phyloP scores from a whole-genome alignment of 2,797 vertebrate genomes.

The Rhinogobio ventralis region DNA sequence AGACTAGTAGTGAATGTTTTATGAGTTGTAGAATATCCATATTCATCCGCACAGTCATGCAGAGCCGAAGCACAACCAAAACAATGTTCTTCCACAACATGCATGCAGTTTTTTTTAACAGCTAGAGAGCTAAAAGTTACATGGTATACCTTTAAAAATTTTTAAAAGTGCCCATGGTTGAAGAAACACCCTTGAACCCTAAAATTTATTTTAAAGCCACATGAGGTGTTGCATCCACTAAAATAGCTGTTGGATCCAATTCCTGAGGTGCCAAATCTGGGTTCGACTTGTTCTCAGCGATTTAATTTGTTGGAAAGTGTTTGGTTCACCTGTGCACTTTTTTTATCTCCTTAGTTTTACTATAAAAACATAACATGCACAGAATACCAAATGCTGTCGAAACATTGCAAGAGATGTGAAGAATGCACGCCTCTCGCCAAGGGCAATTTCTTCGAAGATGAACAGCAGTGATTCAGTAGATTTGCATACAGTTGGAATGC shows the following conservation, averaged over 20 bases:
- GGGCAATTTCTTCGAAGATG: background rate
- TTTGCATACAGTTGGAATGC: background rate
- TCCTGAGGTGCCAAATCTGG: background rate
- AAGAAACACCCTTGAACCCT: background rate
- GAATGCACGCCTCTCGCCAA: background rate
- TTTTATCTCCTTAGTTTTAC: background rate
- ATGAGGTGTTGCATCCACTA: background rate
- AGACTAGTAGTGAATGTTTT: background rate
- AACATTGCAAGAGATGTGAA: background rate
- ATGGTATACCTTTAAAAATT: background rate
- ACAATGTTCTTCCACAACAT: too few relatives aligned
- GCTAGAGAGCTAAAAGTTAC: background rate
- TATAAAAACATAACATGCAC: background rate
- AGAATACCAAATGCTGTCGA: background rate
- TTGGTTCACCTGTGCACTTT: background rate
- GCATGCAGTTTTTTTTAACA: background rate
- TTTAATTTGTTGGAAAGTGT: background rate
- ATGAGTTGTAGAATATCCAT: background rate
- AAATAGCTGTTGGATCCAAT: constrained; percentile 8
- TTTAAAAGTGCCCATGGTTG: background rate
- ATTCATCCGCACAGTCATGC: background rate
- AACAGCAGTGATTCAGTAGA: background rate
- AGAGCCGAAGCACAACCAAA: background rate
- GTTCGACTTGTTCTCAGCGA: background rate
- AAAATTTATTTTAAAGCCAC: background rate